A percentile compares a stretch with the other conserved stretches of the same genome.
These are phyloP conservation scores for Poecile montanus DNA, from an alignment of 2,797 vertebrate genomes.

Conservation along the genomic window DNA sequence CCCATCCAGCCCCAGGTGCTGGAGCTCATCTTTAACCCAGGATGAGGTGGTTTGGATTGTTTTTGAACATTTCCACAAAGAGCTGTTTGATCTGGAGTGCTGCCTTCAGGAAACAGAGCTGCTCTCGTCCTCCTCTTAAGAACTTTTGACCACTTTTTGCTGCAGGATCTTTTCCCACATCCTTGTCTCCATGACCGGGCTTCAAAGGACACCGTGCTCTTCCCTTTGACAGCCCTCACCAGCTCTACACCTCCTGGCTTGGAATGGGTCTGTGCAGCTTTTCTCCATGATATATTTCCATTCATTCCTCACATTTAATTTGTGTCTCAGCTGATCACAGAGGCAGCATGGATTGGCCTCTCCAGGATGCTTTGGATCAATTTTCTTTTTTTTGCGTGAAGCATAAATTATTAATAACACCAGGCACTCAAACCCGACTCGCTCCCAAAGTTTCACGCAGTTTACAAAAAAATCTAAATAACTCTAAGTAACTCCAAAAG, in stretches of 20 bases:
- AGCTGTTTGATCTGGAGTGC: conserved; percentile 47
- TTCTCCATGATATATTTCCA: background rate
- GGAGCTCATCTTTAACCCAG: conserved; percentile 43
- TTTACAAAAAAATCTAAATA: background rate
- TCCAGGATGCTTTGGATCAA: conserved; percentile 52
- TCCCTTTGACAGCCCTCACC: background rate
- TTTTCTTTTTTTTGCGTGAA: conserved; percentile 7
- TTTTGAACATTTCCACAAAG: conserved; percentile 49
- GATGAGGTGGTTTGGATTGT: background rate
- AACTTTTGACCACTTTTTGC: conserved; percentile 53
- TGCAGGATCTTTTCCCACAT: conserved; percentile 47
- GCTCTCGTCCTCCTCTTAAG: background rate
- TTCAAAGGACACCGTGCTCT: conserved; percentile 9
- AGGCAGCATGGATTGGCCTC: conserved; percentile 36
- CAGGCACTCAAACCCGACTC: background rate
- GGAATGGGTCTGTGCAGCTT: background rate
- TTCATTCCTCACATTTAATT: background rate
- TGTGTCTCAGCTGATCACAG: conserved; percentile 32
- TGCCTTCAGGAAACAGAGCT: conserved; percentile 50
- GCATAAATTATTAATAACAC: conserved; percentile 29
- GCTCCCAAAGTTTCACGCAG: background rate
- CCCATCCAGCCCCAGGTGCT: conserved; percentile 28
- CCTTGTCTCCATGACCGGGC: background rate
- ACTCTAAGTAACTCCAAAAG: background rate
- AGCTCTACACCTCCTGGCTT: background rate